Evolutionary conservation across 2,888 invertebrate genomes (phyloP), one percentile per base, ranked within the genome.

Genomic region (Nysson spinosus): DNA sequence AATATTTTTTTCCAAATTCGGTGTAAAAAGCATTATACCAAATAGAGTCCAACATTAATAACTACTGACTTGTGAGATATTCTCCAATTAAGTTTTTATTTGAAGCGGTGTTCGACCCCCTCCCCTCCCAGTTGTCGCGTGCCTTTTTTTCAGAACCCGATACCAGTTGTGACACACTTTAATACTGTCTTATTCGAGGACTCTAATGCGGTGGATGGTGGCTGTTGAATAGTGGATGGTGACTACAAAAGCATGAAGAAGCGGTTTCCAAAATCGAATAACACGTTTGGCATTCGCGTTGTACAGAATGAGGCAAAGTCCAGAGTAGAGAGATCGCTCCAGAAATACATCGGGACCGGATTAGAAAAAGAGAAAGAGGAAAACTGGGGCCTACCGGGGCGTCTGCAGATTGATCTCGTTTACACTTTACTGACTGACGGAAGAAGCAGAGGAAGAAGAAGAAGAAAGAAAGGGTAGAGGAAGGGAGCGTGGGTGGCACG

Each of bases 341-440:
- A 75, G 75, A 75, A 75, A 75, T 75, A 75, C 61, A 75, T 69
- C 60, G 44, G 44, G 66, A 64, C 47, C 58, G 49, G 51, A 57
- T 54, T 61, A 37, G 69, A 68, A 69, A 60, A 69, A 60, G 58
- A 65, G 64, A 69, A 64, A 57, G 58, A 69, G 72, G 72, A 72
- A 69, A 73, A 67, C 67, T 22, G 69, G 56, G 52, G 69, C 67
- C 69, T 68, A 69, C 74, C 66, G 61, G 54, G 70, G 72, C 75
- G 75, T 72, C 77, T 79, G 72, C 74, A 56, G 74, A 80, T 81
- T 79, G 79, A 82, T 82, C 76, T 78, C 79, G 81, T 82, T 82
- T 82, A 82, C 80, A 79, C 81, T 80, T 75, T 69, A 62, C 74
- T 73, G 76, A 67, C 79, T 77, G 77, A 65, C 72, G 56, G 64